Evolutionary conservation across 2,888 invertebrate genomes (phyloP).

Genomic region (Meandrusa payeni): DNA sequence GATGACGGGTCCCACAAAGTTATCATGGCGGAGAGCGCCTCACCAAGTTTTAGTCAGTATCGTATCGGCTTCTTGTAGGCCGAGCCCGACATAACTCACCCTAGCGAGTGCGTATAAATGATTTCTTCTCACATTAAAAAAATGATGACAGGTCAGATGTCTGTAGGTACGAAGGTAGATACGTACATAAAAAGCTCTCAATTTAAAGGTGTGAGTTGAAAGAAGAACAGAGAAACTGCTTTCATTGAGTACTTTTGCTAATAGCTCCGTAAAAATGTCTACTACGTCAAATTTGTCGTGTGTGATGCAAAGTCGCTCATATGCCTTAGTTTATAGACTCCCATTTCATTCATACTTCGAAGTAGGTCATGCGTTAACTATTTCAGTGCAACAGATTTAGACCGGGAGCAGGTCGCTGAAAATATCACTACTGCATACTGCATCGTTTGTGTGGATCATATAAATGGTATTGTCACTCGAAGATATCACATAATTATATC

Average conservation of each 20-base stretch:
- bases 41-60: too few relatives aligned
- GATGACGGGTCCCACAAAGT: too few relatives aligned
- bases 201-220: too few relatives aligned
- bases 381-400: constrained; percentile 59
- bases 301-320: constrained; percentile 17
- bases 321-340: constrained; percentile 29
- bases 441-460: constrained; percentile 42
- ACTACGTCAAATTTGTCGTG: constrained; percentile 4
- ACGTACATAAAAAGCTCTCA: too few relatives aligned
- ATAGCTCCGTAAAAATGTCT: constrained; percentile 24
- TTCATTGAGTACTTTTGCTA: constrained; percentile 18
- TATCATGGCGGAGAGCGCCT: too few relatives aligned
- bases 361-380: constrained; percentile 69
- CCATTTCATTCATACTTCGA: constrained; percentile 43
- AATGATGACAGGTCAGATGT: too few relatives aligned
- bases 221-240: constrained; percentile 4
- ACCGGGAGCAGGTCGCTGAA: constrained; percentile 60
- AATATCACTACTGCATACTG: constrained; percentile 69
- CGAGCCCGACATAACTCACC: too few relatives aligned
- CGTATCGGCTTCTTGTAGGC: too few relatives aligned
- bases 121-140: too few relatives aligned
- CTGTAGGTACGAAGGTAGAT: too few relatives aligned
- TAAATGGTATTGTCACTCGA: constrained; percentile 39
- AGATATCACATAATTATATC: too few relatives aligned
- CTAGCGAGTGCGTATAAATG: too few relatives aligned